Conservation (phyloP, 2,888 invertebrate genomes). For the Tetropium fuscum region DNA sequence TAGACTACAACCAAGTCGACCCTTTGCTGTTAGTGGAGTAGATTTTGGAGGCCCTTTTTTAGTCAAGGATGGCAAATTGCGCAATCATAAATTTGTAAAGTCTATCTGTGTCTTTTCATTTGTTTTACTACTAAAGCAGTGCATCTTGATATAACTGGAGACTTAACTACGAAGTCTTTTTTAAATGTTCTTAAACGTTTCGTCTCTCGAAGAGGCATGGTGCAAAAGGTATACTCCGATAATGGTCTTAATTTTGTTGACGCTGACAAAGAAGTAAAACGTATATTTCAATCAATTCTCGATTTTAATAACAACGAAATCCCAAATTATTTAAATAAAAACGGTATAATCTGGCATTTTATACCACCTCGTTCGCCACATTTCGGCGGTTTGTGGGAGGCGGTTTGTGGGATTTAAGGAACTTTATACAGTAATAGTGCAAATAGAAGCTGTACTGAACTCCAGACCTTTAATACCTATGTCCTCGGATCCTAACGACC, state of each 20-base stretch:
- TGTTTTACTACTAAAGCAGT: background rate
- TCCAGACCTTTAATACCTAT: slow-evolving; percentile 14
- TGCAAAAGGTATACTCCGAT: background rate
- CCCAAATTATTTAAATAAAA: background rate
- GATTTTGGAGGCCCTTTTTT: background rate
- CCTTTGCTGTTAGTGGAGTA: background rate
- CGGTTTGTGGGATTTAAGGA: slow-evolving; percentile 13
- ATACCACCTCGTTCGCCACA: background rate
- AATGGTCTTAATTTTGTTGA: background rate
- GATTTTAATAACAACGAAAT: background rate
- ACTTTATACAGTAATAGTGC: background rate
- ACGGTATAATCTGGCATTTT: background rate
- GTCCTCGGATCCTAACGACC: slow-evolving; percentile 4
- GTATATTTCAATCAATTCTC: background rate
- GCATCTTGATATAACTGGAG: background rate
- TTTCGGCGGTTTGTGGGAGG: background rate
- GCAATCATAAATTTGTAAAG: background rate
- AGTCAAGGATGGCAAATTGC: background rate
- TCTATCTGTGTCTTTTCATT: background rate
- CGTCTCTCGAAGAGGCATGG: background rate
- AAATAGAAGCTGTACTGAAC: background rate
- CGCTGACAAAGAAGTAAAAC: background rate
- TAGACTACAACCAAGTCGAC: background rate
- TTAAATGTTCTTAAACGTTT: background rate
- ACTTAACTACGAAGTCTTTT: background rate